Conservation (phyloP, 2,888 invertebrate genomes). For the Apamea epomidion region DNA sequence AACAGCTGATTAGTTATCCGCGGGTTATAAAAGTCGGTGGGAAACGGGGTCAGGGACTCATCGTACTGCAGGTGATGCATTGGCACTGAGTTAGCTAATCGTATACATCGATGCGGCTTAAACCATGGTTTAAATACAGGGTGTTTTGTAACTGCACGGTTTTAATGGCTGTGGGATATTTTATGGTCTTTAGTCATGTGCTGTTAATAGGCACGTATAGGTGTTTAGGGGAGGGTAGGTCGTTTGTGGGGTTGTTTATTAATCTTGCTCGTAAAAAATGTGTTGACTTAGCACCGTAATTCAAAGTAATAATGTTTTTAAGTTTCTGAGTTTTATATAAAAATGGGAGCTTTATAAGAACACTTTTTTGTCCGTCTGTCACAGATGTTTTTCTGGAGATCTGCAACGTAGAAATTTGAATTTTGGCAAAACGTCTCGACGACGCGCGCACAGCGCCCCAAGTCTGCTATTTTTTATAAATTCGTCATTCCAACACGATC, state of each 20-base stretch:
- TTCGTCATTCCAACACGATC: no score
- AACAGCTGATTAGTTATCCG: conserved; percentile 42
- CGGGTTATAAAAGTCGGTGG: conserved; percentile 42
- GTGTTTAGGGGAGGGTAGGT: conserved; percentile 3
- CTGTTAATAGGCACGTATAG: conserved; percentile 17
- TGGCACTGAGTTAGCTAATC: conserved; percentile 49
- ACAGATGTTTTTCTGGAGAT: not conserved
- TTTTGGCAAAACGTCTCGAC: not conserved
- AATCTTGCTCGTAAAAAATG: not conserved
- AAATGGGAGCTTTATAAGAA: not conserved
- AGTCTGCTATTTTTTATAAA: no score
- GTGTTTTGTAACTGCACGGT: conserved; percentile 33
- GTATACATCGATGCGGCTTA: conserved; percentile 54
- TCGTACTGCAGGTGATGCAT: conserved; percentile 48
- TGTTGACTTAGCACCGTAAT: not conserved
- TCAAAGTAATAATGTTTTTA: not conserved
- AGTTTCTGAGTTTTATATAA: not conserved
- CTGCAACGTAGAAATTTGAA: not conserved
- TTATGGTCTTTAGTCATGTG: conserved; percentile 24
- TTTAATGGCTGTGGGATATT: conserved; percentile 13
- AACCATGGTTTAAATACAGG: conserved; percentile 41
- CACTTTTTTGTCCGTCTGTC: not conserved
- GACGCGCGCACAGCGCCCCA: not conserved
- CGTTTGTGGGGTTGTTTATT: not conserved
- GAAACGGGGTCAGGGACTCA: conserved; percentile 52